Percentiles rank a stretch among this genome's conserved stretches.
Conservation (phyloP, 2,113 vertebrate species). For the Vulpes vulpes region DNA sequence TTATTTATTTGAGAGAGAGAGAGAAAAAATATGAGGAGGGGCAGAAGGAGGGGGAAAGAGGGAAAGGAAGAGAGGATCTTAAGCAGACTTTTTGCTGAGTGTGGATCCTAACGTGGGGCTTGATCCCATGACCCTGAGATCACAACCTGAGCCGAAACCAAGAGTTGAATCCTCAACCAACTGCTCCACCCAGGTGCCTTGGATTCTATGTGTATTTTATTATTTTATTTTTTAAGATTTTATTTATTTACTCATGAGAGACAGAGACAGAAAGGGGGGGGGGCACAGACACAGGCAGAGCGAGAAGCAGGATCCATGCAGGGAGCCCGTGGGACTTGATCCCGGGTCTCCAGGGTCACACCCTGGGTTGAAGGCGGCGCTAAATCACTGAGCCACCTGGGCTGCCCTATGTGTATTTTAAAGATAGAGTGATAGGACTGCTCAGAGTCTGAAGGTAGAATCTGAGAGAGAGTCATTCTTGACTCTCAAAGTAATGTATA, state of each 20-base stretch:
- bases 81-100: not conserved
- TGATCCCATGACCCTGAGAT: not conserved
- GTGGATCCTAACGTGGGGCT: not conserved
- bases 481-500: constrained; percentile 1
- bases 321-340: too few species aligned
- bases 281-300: too few species aligned
- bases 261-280: too few species aligned
- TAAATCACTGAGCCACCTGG: too few species aligned
- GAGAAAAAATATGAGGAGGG: not conserved
- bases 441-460: not conserved
- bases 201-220: not conserved
- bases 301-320: too few species aligned
- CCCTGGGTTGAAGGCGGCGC: too few species aligned
- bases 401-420: not conserved
- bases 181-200: not conserved
- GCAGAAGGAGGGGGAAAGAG: not conserved
- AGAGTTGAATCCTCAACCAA: not conserved
- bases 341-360: too few species aligned
- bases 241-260: too few species aligned
- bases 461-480: not conserved
- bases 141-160: not conserved
- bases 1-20: not conserved
- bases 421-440: not conserved
- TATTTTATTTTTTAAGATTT: too few species aligned
- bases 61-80: not conserved